phyloP scores from a whole-genome alignment of 2,797 vertebrate genomes.

The Apogon hyalosoma region DNA sequence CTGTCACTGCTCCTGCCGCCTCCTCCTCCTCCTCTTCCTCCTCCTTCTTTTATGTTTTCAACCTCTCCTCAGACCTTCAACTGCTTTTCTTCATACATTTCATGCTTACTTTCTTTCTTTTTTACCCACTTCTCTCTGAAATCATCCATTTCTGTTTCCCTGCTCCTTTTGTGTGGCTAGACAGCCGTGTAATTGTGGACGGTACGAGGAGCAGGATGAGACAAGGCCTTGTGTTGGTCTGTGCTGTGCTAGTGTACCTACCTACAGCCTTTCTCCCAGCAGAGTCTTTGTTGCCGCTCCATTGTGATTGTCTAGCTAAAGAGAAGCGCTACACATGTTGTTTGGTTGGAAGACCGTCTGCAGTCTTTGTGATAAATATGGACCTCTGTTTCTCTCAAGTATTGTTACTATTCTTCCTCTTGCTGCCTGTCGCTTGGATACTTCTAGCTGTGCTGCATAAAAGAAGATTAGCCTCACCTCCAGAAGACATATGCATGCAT shows the following conservation, averaged over 20 bases:
- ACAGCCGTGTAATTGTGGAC: constrained; percentile 78
- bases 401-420: constrained; percentile 67
- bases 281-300: constrained; percentile 69
- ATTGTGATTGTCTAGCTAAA: constrained; percentile 66
- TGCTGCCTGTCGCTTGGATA: constrained; percentile 59
- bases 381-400: constrained; percentile 71
- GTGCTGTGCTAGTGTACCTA: constrained; percentile 55
- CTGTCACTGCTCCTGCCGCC: constrained; percentile 49
- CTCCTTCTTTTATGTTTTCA: constrained; percentile 66
- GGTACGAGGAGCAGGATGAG: constrained; percentile 66
- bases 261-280: constrained; percentile 64
- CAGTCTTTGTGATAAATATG: constrained; percentile 81
- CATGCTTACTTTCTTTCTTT: constrained; percentile 63
- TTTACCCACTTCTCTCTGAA: constrained; percentile 47
- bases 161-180: constrained; percentile 73
- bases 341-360: constrained; percentile 72
- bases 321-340: constrained; percentile 76
- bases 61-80: constrained; percentile 72
- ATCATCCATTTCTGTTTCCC: constrained; percentile 70
- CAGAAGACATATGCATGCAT: constrained; percentile 49
- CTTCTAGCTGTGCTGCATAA: constrained; percentile 65
- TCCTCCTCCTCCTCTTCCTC: constrained; percentile 40
- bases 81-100: constrained; percentile 69
- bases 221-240: constrained; percentile 53
- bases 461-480: constrained; percentile 74